Percentiles rank a stretch among this genome's conserved stretches.
phyloP scores from a whole-genome alignment of 1,140 invertebrate genomes.

The Venturia canescens region DNA sequence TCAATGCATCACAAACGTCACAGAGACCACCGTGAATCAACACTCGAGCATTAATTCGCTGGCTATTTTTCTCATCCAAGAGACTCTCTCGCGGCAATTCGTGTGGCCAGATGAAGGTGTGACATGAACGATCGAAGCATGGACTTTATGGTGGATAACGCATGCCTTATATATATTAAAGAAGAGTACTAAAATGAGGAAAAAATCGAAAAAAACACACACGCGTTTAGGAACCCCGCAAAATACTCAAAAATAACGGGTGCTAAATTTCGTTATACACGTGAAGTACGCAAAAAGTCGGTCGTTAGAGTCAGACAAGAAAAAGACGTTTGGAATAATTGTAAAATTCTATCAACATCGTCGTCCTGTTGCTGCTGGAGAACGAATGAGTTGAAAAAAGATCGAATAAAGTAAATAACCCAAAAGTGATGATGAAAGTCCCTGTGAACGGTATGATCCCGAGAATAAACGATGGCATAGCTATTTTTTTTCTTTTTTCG shows the following conservation, averaged over 20 bases:
- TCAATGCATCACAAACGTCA: not conserved
- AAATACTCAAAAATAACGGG: too few species aligned
- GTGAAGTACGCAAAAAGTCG: too few species aligned
- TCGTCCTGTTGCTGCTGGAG: slow-evolving; percentile 36
- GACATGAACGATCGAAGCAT: slow-evolving; percentile 64
- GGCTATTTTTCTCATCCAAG: not conserved
- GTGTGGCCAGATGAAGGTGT: slow-evolving; percentile 32
- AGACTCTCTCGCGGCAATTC: not conserved
- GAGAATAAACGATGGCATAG: not conserved
- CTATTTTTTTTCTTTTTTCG: not conserved
- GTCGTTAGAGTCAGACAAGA: not conserved
- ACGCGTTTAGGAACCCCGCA: not conserved
- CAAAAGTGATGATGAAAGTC: too few species aligned
- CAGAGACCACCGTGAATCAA: too few species aligned
- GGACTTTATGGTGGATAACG: slow-evolving; percentile 70
- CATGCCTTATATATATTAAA: slow-evolving; percentile 71
- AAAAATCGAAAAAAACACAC: slow-evolving; percentile 10
- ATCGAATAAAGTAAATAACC: not conserved
- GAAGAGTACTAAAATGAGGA: not conserved
- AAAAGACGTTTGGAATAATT: slow-evolving; percentile 24
- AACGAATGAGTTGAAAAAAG: slow-evolving; percentile 1
- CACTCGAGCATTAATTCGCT: not conserved
- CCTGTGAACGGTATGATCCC: not conserved
- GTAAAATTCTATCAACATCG: too few species aligned
- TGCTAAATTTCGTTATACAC: too few species aligned